A percentile compares a stretch with the other conserved stretches of the same genome.
Evolutionary conservation across 2,113 vertebrate genomes (phyloP).

Genomic region (Copsychus sechellarum): DNA sequence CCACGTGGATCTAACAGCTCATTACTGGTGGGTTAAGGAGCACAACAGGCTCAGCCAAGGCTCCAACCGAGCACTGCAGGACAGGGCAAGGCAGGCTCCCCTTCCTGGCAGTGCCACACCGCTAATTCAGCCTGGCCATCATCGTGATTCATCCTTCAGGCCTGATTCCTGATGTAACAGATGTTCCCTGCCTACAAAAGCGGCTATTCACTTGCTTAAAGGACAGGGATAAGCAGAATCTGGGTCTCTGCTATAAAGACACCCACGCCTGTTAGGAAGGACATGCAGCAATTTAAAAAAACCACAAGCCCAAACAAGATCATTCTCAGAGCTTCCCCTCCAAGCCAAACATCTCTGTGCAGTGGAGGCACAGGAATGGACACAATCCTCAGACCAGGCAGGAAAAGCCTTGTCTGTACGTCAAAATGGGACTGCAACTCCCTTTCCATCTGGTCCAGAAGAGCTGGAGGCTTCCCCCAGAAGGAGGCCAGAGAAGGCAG

Average conservation of each 20-base stretch:
- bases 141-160: not conserved
- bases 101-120: not conserved
- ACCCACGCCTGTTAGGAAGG: not conserved
- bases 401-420: not conserved
- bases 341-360: not conserved
- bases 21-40: not conserved
- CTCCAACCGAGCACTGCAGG: rapidly evolving
- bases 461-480: not conserved
- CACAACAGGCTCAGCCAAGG: not conserved
- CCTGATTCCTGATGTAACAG: not conserved
- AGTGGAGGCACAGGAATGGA: not conserved
- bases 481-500: not conserved
- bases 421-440: conserved; percentile 7
- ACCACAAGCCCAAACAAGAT: not conserved
- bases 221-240: not conserved
- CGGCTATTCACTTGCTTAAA: not conserved
- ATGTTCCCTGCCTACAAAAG: conserved; percentile 2
- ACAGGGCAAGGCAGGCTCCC: not conserved
- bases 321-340: not conserved
- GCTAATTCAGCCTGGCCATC: not conserved
- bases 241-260: not conserved
- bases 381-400: not conserved
- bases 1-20: rapidly evolving
- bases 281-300: not conserved
- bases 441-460: conserved; percentile 27